These are phyloP conservation scores for Cathartes aura DNA, from an alignment of 2,113 vertebrate species.

Conservation along the genomic window DNA sequence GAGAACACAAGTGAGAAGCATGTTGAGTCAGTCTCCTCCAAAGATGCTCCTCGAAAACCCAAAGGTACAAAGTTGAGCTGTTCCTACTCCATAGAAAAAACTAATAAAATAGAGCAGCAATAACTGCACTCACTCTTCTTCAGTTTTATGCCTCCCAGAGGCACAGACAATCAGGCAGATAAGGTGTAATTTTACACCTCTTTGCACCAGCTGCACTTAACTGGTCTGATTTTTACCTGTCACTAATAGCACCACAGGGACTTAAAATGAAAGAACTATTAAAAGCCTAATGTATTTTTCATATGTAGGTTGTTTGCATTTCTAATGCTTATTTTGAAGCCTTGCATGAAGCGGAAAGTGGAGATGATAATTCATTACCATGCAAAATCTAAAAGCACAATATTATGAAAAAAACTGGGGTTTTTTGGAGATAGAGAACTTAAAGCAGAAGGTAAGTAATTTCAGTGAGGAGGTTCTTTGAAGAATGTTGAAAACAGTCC, in stretches of 20 bases:
- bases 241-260: constrained; percentile 14
- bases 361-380: background rate
- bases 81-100: background rate
- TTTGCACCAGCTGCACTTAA: constrained; percentile 9
- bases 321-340: constrained; percentile 32
- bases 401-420: accelerated
- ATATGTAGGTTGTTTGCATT: constrained; percentile 36
- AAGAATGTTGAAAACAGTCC: background rate
- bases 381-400: background rate
- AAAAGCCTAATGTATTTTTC: constrained; percentile 37
- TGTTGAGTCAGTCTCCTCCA: background rate
- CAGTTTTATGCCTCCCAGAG: constrained; percentile 4
- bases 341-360: background rate
- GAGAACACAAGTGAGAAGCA: background rate
- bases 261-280: constrained; percentile 6
- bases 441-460: background rate
- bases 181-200: constrained; percentile 28
- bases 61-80: background rate
- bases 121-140: background rate
- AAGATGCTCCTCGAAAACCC: background rate
- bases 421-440: background rate
- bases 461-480: background rate
- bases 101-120: background rate
- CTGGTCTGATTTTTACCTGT: constrained; percentile 41
- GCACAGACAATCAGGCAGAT: background rate